These are phyloP conservation scores for Parascotia fuliginaria DNA, from an alignment of 2,888 invertebrate genomes.

Conservation along the genomic window DNA sequence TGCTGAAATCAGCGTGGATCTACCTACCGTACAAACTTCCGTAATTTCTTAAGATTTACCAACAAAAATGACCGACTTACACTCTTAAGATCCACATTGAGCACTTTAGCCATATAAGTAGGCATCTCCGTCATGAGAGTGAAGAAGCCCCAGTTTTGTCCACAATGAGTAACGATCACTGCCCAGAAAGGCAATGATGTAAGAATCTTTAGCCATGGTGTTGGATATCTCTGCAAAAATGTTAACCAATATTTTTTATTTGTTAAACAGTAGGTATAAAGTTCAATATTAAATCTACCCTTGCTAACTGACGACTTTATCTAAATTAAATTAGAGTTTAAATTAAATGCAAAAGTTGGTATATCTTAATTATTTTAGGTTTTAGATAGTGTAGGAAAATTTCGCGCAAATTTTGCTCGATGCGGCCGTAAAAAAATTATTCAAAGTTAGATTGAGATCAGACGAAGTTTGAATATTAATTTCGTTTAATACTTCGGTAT, in stretches of 20 bases:
- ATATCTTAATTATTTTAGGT: not conserved
- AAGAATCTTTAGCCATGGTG: slow-evolving; percentile 89
- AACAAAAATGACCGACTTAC: no score
- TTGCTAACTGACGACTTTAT: no score
- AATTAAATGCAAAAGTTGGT: no score
- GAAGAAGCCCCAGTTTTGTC: slow-evolving; percentile 92
- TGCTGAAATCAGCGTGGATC: no score
- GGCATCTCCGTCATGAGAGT: slow-evolving; percentile 90
- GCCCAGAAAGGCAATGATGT: slow-evolving; percentile 88
- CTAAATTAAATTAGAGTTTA: no score
- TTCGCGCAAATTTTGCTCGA: no score
- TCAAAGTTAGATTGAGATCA: not conserved
- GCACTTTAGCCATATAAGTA: slow-evolving; percentile 87
- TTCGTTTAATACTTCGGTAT: not conserved
- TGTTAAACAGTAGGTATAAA: no score
- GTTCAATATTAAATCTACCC: no score
- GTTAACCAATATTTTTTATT: no score
- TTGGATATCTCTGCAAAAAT: slow-evolving; percentile 79
- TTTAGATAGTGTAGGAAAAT: not conserved
- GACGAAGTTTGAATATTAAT: not conserved
- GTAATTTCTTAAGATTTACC: no score
- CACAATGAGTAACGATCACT: slow-evolving; percentile 87
- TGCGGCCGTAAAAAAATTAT: not conserved
- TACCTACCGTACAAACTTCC: no score
- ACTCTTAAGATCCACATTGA: slow-evolving; percentile 85